Evolutionary conservation across 2,888 invertebrate genomes (phyloP).

Genomic region (Stratiomys singularior): DNA sequence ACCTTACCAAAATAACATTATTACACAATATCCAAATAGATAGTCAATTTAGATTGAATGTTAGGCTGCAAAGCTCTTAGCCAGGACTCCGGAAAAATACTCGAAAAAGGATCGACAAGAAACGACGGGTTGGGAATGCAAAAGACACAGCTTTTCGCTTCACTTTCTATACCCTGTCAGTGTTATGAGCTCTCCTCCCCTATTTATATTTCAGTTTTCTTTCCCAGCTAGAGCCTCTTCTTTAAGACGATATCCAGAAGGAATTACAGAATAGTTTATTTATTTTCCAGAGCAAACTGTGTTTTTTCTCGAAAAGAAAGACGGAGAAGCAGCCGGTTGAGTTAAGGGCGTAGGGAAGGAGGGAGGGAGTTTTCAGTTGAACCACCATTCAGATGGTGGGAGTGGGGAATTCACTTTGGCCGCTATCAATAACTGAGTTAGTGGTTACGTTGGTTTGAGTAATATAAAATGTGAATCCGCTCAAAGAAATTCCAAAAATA

Average conservation of each 20-base stretch:
- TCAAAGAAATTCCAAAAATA: too few species aligned
- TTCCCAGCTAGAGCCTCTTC: background rate
- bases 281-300: too few species aligned
- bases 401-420: too few species aligned
- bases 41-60: slow-evolving; percentile 18
- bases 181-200: background rate
- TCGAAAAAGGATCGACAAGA: background rate
- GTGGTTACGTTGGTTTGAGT: too few species aligned
- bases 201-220: background rate
- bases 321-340: background rate
- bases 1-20: slow-evolving; percentile 14
- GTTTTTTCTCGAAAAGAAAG: background rate
- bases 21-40: slow-evolving; percentile 4
- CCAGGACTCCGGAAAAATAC: background rate
- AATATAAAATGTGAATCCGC: too few species aligned
- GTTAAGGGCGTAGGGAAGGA: background rate
- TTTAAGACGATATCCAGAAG: background rate
- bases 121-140: background rate
- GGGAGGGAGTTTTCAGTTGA: too few species aligned
- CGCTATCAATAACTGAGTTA: too few species aligned
- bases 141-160: background rate
- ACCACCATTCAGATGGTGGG: too few species aligned
- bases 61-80: background rate
- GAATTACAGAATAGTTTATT: too few species aligned
- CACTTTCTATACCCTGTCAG: background rate